A percentile compares a stretch with the other conserved stretches of the same genome.
Conservation (phyloP, 2,888 invertebrate genomes). For the Amphiduros pacificus region DNA sequence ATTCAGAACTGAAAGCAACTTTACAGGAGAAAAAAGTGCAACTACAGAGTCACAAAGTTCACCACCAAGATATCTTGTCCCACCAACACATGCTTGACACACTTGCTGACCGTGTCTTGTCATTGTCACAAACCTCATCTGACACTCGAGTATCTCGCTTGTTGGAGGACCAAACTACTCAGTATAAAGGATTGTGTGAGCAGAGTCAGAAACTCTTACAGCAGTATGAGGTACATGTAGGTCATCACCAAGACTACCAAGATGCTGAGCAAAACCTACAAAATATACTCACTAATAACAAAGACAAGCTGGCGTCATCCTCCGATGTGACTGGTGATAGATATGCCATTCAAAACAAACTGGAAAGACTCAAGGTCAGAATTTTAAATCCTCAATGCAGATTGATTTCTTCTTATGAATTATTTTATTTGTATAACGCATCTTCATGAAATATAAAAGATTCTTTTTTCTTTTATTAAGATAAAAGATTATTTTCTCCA, state of each 20-base stretch:
- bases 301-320: conserved; percentile 81
- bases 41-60: conserved; percentile 41
- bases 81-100: conserved; percentile 85
- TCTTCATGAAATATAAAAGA: too few relatives aligned
- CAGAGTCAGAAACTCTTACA: conserved; percentile 70
- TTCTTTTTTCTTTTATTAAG: too few relatives aligned
- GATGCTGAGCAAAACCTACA: conserved; percentile 75
- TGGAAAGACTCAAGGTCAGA: conserved; percentile 71
- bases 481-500: too few relatives aligned
- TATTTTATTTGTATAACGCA: too few relatives aligned
- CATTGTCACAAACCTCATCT: conserved; percentile 61
- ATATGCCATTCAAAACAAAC: conserved; percentile 76
- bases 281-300: conserved; percentile 85
- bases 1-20: conserved; percentile 81
- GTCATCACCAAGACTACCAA: conserved; percentile 81
- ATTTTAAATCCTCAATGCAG: too few relatives aligned
- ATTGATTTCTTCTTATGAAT: too few relatives aligned
- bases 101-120: conserved; percentile 77
- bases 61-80: conserved; percentile 72
- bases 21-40: conserved; percentile 89
- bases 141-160: conserved; percentile 45
- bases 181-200: conserved; percentile 44
- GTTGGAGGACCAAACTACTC: conserved; percentile 43
- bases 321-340: conserved; percentile 86
- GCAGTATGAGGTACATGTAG: conserved; percentile 82